Conservation (phyloP, 2,113 vertebrate species). For the Mirounga angustirostris region DNA sequence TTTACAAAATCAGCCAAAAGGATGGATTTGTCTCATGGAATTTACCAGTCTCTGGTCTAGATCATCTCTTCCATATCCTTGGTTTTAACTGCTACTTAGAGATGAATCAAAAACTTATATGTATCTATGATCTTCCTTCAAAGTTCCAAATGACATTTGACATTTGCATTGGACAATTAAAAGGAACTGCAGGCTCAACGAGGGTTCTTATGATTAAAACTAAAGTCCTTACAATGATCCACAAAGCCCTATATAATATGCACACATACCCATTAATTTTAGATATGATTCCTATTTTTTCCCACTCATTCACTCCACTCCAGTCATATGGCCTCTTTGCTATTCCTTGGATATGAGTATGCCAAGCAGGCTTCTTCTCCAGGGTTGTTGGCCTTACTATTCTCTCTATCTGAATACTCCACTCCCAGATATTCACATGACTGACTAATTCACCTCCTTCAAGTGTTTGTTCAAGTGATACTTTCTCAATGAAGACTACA, state of each 20-base stretch:
- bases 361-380: not conserved
- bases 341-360: not conserved
- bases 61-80: not conserved
- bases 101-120: not conserved
- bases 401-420: not conserved
- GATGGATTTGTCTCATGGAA: not conserved
- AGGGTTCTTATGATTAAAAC: not conserved
- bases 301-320: not conserved
- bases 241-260: rapidly evolving
- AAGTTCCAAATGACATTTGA: not conserved
- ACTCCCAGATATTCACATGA: not conserved
- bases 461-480: not conserved
- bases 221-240: not conserved
- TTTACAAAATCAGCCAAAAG: not conserved
- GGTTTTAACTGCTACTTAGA: not conserved
- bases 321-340: not conserved
- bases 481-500: not conserved
- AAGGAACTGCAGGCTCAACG: not conserved
- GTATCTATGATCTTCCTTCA: not conserved
- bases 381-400: not conserved
- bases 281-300: not conserved
- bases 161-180: not conserved
- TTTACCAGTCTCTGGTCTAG: not conserved
- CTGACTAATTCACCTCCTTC: not conserved
- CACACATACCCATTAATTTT: not conserved